Evolutionary conservation across 2,888 invertebrate genomes (phyloP), one percentile per base, ranked within the genome.

Genomic region (Andrena bicolor): DNA sequence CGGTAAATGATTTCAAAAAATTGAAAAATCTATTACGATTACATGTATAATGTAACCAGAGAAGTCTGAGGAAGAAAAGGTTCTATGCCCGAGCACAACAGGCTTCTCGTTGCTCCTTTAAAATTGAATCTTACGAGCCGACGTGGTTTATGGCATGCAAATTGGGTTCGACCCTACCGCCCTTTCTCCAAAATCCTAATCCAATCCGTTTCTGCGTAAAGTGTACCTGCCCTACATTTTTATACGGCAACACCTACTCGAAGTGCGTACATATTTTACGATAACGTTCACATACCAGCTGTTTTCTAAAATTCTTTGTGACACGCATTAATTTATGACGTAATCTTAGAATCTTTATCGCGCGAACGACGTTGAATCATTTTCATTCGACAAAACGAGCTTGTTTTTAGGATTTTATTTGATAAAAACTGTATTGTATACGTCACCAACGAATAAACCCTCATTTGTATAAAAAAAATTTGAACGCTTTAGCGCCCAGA

Each of bases 161-260:
- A 90, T 90, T 90, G 88, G 84, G 84, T 88, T 89, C 81, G 87
- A 79, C 83, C 89, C 78, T 66, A 68, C 80, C 82, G 79, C 80
- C 76, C 87, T 86, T 88, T 84, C 86, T 82, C 84, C 83, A 82
- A 86, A 88, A 89, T 90, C 88, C 89, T 86, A 90, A 90, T 90
- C 85, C 88, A 89, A 90, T 90, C 85, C 83, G 80, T 81, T 83
- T 82, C 75, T 71, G 66, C 76, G 76, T 72, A 77, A 68, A 80
- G 63, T 71, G 80, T 83, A 82, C 83, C 84, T 86, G 82, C 72
- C 41, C 68, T 49, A 48, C 68, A 73, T 76, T 81, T 81, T 83
- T 86, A 79, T 82, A 49, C 74, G 71, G 71, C 77, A 84, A 84
- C 76, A 85, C 64, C 66, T 68, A 65, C 66, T 71, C 26, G 58